Base-by-base conservation (phyloP, 2,888 invertebrate species). In the Aphodius granarius region DNA sequence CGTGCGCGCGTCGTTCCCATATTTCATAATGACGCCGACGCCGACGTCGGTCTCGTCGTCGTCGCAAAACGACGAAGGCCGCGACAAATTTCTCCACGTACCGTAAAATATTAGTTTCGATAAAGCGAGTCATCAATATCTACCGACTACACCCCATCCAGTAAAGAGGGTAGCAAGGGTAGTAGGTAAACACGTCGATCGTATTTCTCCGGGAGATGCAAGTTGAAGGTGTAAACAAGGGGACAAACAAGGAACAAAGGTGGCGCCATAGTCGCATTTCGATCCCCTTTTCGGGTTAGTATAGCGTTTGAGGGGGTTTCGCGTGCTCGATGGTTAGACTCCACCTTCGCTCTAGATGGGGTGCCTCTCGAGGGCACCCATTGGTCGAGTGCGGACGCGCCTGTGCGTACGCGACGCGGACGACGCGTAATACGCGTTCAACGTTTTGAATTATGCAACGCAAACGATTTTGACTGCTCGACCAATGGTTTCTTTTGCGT, bases 351-450 rank as follows among this genome's bases (percentile, higher is more conserved):
- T 71, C 73, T 72, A 77, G 73, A 73, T 76, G 79, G 82, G 81
- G 81, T 80, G 77, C 75, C 77, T 79, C 78, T 73, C 76, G 79
- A 80, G 80, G 78, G 72, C 79, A 78, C 79, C 76, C 79, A 80
- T 81, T 81, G 81, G 81, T 78, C 79, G 79, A 74, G 76, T 74
- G 71, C 73, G 78, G 80, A 79, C 80, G 80, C 82, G 82, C 82
- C 82, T 82, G 82, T 82, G 82, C 82, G 81, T 81, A 78, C 76
- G 74, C 71, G 73, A 74, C 68, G 63, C 70, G 21, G 22, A 21
- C 19, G 70, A 73, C 63, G 70, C 76, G 65, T 68, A 22, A 73
- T 23, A 71, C 68, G 72, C 74, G 70, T 73, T 73, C 74, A 71
- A 17, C 75, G n/a, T 68, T 68, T 68, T 22, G 68, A 68, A 68